Evolutionary conservation across 2,113 vertebrate species (phyloP).

Genomic region (Anarhynchus alexandrinus): DNA sequence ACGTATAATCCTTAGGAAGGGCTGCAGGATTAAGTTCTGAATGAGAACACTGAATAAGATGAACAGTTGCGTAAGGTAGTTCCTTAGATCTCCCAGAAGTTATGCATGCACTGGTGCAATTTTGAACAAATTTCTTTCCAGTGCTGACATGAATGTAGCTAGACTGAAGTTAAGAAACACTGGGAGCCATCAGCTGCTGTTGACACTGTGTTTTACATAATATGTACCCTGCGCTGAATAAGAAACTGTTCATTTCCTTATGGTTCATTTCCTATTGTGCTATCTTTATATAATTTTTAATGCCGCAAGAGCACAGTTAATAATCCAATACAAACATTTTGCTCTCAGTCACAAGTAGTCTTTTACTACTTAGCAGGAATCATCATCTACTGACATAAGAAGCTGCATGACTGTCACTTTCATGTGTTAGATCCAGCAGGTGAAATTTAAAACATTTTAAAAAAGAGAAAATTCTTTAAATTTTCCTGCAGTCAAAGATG

Average conservation of each 20-base stretch:
- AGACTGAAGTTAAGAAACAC: not conserved
- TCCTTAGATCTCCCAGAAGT: not conserved
- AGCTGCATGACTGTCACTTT: not conserved
- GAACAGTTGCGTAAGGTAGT: not conserved
- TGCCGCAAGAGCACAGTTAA: not conserved
- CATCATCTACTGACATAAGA: not conserved
- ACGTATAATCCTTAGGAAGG: not conserved
- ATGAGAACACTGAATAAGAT: fast-evolving
- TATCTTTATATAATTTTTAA: not conserved
- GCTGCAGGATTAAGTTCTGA: not conserved
- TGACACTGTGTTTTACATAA: not conserved
- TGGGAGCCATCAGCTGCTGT: not conserved
- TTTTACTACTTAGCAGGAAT: not conserved
- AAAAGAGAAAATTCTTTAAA: not conserved
- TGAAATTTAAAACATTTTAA: not conserved
- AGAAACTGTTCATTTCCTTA: not conserved
- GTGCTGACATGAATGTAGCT: not conserved
- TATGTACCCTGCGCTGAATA: not conserved
- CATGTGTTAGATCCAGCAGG: not conserved
- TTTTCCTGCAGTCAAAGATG: not conserved
- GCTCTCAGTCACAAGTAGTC: not conserved
- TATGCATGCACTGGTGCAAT: not conserved
- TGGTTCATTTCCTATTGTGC: not conserved
- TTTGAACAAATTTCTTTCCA: not conserved
- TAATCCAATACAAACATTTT: not conserved